These are phyloP conservation scores for Exocentrus adspersus DNA, from an alignment of 2,888 invertebrate species.

Conservation along the genomic window DNA sequence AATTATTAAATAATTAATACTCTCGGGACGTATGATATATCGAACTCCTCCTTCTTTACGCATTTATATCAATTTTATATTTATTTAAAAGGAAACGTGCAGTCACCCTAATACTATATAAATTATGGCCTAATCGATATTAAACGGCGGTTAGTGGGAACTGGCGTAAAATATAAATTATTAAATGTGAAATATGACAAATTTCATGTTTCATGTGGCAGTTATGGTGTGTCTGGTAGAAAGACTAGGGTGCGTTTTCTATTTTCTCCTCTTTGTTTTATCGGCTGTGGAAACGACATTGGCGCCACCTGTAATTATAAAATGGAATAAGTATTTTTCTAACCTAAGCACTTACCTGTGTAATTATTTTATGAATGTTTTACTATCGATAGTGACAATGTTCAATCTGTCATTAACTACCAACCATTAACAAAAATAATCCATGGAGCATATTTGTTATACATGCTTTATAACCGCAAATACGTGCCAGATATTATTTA, in stretches of 20 bases:
- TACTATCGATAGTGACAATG: too few relatives aligned
- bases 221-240: not conserved
- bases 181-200: slow-evolving; percentile 50
- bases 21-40: slow-evolving; percentile 56
- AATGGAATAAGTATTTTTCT: slow-evolving; percentile 21
- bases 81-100: slow-evolving; percentile 52
- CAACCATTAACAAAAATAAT: too few relatives aligned
- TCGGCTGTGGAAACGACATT: too few relatives aligned
- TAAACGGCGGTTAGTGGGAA: slow-evolving; percentile 42
- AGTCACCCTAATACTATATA: slow-evolving; percentile 52
- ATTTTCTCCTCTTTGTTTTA: not conserved
- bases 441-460: too few relatives aligned
- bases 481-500: too few relatives aligned
- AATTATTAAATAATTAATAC: slow-evolving; percentile 59
- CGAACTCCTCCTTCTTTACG: slow-evolving; percentile 54
- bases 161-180: slow-evolving; percentile 47
- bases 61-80: slow-evolving; percentile 60
- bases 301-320: slow-evolving; percentile 22
- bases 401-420: too few relatives aligned
- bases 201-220: slow-evolving; percentile 41
- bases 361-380: slow-evolving; percentile 22
- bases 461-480: too few relatives aligned
- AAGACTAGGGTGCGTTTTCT: not conserved
- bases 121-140: slow-evolving; percentile 58
- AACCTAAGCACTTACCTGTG: slow-evolving; percentile 11